Conservation (phyloP, 2,797 vertebrate genomes). For the Smutsia gigantea region DNA sequence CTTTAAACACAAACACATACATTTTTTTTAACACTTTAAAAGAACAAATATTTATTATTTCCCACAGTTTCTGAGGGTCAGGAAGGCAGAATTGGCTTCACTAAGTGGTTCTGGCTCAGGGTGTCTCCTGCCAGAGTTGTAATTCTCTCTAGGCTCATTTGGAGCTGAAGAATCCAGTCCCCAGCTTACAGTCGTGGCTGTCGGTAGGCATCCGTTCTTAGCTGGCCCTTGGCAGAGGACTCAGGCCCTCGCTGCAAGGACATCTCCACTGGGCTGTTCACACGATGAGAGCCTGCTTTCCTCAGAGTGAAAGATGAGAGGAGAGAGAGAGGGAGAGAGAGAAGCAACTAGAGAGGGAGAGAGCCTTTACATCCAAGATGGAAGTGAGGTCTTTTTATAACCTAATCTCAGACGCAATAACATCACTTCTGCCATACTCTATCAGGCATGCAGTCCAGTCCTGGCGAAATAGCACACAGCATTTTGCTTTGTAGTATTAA, state of each 20-base stretch:
- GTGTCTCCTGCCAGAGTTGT: not conserved
- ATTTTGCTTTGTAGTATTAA: not conserved
- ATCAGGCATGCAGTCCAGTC: not conserved
- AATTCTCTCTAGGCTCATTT: accelerated
- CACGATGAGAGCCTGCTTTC: not conserved
- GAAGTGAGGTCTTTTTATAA: not conserved
- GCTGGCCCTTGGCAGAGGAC: not conserved
- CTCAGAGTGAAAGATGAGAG: not conserved
- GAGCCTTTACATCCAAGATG: not conserved
- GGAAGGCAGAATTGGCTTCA: not conserved
- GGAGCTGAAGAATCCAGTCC: not conserved
- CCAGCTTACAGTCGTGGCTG: not conserved
- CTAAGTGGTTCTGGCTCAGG: not conserved
- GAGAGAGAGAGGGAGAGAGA: not conserved
- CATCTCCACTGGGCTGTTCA: not conserved
- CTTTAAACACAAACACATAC: not conserved
- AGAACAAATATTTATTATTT: not conserved
- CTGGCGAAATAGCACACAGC: not conserved
- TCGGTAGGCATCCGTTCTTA: not conserved
- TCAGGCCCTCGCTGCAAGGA: not conserved
- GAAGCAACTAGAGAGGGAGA: not conserved
- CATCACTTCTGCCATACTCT: not conserved
- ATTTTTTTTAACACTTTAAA: not conserved
- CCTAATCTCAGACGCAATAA: not conserved
- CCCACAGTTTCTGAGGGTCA: not conserved